Base-by-base conservation (phyloP, 2,113 vertebrate genomes). In the Dicentrarchus labrax region DNA sequence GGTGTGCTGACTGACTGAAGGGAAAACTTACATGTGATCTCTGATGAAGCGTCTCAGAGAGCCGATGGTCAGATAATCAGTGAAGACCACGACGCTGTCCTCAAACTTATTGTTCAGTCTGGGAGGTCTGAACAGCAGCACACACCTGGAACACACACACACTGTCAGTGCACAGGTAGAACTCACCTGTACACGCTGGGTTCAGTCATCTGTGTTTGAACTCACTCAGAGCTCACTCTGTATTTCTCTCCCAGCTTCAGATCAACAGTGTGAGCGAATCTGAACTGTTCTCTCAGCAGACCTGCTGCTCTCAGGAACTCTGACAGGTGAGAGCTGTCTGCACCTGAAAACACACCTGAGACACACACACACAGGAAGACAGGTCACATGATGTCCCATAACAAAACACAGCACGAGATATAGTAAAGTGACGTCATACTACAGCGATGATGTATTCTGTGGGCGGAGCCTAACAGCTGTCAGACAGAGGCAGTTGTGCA, bases 31-130 rank as follows among this genome's bases (percentile, higher is more conserved):
- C 95, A 95, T 86, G 90, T 95, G 87, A 50, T 95, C 95, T 84
- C 94, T 91, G 86, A 96, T 93, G 85, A 95, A 96, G 74, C 94
- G 94, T 4, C 94, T 91, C 59, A 96, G 87, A 0, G 92, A 90
- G 0, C 76, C 41, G 50, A 94, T 73, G 24, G 92, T 90, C 85
- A 92, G 68, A 70, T 67, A 50, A 60, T 78, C 94, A 9, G 1
- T 74, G 70, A 92, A 94, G 45, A 76, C 75, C 0, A 94, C 61
- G 0, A 94, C 76, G 10, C 75, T 76, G 48, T 96, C 94, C 76
- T 96, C 95, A 79, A 96, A 96, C 43, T 21, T 88, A 60, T 66
- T 96, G 68, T 54, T 0, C 43, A 96, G 80, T 71, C 94, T 80
- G 16, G 95, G 93, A 24, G 95, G 93, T n/a, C 94, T 83, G 83